Percentiles rank a stretch among this genome's conserved stretches.
Conservation (phyloP, 1,140 invertebrate genomes). For the Magallana gigas region DNA sequence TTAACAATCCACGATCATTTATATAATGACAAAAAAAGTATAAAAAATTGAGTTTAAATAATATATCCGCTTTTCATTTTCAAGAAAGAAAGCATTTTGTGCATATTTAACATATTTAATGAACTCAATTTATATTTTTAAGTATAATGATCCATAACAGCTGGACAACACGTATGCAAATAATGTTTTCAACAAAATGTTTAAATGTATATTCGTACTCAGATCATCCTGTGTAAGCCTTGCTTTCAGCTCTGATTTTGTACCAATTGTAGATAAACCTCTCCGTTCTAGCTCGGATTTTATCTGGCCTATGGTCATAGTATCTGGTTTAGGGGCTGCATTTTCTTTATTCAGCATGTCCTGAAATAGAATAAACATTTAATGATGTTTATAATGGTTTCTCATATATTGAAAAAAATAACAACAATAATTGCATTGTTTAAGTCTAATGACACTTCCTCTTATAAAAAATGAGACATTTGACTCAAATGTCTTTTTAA, state of each 20-base stretch:
- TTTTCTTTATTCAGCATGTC: conserved; percentile 39
- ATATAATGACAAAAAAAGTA: neutral
- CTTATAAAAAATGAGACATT: no score
- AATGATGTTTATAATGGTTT: no score
- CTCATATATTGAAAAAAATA: no score
- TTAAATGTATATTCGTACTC: neutral
- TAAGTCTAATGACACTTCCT: no score
- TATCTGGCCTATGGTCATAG: conserved; percentile 53
- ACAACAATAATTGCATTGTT: no score
- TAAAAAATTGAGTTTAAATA: neutral
- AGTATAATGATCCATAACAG: neutral
- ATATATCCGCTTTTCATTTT: neutral
- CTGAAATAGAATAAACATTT: conserved; percentile 7
- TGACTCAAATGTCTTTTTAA: no score
- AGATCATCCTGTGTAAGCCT: neutral
- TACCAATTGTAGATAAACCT: neutral
- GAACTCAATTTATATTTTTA: no score
- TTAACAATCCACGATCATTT: neutral
- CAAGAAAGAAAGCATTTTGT: no score
- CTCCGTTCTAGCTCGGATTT: conserved; percentile 40
- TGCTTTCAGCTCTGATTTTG: neutral
- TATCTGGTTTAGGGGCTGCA: conserved; percentile 58
- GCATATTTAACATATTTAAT: no score
- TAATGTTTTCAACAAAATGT: neutral
- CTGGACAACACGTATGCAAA: neutral